Evolutionary conservation across 1,140 invertebrate genomes (phyloP).

Genomic region (Coboldia fuscipes): DNA sequence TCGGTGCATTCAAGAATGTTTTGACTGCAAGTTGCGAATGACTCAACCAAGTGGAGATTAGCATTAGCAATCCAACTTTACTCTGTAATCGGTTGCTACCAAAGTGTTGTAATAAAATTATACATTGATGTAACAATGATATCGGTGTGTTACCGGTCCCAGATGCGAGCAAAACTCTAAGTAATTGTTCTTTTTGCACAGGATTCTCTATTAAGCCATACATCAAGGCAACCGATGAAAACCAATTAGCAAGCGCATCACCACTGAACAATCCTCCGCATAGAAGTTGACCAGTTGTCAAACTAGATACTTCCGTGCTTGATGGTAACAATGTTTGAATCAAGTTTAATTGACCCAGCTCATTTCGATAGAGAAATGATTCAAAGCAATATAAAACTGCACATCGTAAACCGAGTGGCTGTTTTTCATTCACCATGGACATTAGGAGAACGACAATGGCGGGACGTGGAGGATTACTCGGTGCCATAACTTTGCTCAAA

Average conservation of each 20-base stretch:
- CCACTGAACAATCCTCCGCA: constrained; percentile 82
- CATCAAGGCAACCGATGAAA: constrained; percentile 75
- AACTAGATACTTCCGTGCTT: constrained; percentile 40
- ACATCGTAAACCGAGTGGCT: constrained; percentile 76
- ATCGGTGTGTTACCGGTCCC: constrained; percentile 64
- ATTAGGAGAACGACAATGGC: constrained; percentile 87
- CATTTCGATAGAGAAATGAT: constrained; percentile 88
- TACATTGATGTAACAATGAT: constrained; percentile 73
- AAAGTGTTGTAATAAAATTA: constrained; percentile 62
- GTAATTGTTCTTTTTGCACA: constrained; percentile 77
- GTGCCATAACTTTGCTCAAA: constrained; percentile 77
- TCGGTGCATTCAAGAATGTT: constrained; percentile 62
- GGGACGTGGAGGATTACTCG: constrained; percentile 74
- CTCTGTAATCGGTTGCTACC: constrained; percentile 62
- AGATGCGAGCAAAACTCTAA: constrained; percentile 78
- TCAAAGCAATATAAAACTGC: constrained; percentile 95
- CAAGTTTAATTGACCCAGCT: constrained; percentile 65
- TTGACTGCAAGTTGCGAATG: constrained; percentile 68
- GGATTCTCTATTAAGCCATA: constrained; percentile 79
- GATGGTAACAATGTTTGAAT: constrained; percentile 82
- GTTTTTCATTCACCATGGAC: constrained; percentile 99
- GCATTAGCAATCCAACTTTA: constrained; percentile 77
- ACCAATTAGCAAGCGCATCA: constrained; percentile 94
- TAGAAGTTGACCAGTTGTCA: constrained; percentile 73
- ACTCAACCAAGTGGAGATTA: constrained; percentile 74